Percentiles rank a stretch among this genome's conserved stretches.
These are phyloP conservation scores for Limonius californicus DNA, from an alignment of 1,140 invertebrate species.

Conservation along the genomic window DNA sequence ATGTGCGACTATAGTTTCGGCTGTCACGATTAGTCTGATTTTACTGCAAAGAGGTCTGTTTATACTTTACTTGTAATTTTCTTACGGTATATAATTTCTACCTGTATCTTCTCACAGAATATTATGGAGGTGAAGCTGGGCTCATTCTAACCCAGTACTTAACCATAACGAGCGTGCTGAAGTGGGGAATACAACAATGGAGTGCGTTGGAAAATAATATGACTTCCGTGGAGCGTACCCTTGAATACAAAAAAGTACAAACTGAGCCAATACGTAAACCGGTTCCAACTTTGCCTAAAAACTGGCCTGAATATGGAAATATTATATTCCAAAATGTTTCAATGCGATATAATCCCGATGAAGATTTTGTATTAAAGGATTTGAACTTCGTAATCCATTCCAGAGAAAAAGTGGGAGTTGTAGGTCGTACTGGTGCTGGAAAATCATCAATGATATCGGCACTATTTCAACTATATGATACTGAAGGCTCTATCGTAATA, in stretches of 20 bases:
- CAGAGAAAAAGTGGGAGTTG: conserved; percentile 60
- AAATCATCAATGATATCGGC: conserved; percentile 73
- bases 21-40: no score
- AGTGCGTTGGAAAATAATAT: conserved; percentile 80
- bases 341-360: conserved; percentile 62
- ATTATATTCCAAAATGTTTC: conserved; percentile 50
- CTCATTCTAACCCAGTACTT: conserved; percentile 79
- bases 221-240: conserved; percentile 80
- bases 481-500: not conserved
- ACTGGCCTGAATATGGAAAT: conserved; percentile 32
- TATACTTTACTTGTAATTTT: no score
- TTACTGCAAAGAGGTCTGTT: no score
- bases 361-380: conserved; percentile 62
- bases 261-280: conserved; percentile 51
- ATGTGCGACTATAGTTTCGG: no score
- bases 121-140: conserved; percentile 68
- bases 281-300: conserved; percentile 42
- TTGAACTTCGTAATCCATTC: conserved; percentile 58
- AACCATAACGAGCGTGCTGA: conserved; percentile 78
- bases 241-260: conserved; percentile 69
- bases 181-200: conserved; percentile 80
- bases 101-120: conserved; percentile 36
- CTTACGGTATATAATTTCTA: no score
- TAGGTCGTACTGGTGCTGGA: conserved; percentile 59
- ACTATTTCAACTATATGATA: conserved; percentile 58